Evolutionary conservation across 2,797 vertebrate genomes (phyloP).

Genomic region (Oreortyx pictus): DNA sequence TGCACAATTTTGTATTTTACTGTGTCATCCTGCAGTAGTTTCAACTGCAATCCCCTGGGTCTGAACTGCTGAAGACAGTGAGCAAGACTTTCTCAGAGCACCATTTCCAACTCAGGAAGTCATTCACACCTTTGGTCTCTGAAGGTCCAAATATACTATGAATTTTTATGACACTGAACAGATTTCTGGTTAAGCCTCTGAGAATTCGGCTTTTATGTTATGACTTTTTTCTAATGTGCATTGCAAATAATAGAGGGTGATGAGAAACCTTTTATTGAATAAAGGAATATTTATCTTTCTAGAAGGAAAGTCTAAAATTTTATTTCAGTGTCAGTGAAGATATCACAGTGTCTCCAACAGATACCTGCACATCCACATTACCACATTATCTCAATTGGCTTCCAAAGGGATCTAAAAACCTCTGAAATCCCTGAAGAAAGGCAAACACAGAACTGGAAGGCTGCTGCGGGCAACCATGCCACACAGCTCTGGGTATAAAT

Average conservation of each 20-base stretch:
- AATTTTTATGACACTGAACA: neutral
- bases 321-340: accelerated
- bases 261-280: neutral
- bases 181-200: neutral
- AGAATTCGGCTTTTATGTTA: neutral
- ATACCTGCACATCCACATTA: neutral
- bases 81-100: neutral
- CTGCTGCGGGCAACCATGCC: no score
- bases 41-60: neutral
- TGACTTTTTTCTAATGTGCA: neutral
- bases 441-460: neutral
- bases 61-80: neutral
- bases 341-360: neutral
- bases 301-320: neutral
- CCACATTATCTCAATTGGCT: neutral
- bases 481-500: neutral
- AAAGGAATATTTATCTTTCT: neutral
- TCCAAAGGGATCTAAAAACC: neutral
- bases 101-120: neutral
- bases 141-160: neutral
- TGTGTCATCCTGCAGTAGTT: neutral
- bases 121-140: neutral
- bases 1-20: neutral
- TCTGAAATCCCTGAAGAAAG: neutral
- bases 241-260: neutral